Base-by-base conservation (phyloP, 2,888 invertebrate species). In the Athripsodes cinereus region DNA sequence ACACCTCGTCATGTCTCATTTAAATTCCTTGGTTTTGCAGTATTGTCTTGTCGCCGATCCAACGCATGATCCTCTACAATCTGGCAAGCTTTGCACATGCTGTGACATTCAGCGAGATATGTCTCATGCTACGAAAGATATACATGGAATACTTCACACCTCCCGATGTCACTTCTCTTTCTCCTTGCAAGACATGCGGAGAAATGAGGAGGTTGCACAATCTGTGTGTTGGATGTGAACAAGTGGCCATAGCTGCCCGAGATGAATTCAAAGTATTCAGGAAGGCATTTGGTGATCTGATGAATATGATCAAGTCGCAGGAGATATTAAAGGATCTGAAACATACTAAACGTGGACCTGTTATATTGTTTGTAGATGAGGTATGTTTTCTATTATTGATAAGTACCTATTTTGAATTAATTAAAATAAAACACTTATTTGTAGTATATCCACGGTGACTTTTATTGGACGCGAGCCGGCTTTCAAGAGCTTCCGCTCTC, bases 341-440 rank as follows among this genome's bases (percentile, higher is more conserved):
- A 66, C 70, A 71, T 51, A 75, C 78, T 1, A 78, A 74, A 60
- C 72, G 84, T 52, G 76, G 83, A 71, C 83, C 85, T 1, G 76
- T 87, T 50, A 76, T 88, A 65, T 70, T 88, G 61, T 82, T 87
- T 64, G 71, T 87, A n/a, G 87, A 87, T 71, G 86, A 87, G 72
- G 87, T 86, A 71, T 65, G 59, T 40, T 31, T 11, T 31, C 11
- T 31, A 31, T 8, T n/a, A n/a, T n/a, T n/a, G n/a, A n/a, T n/a
- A n/a, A n/a, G n/a, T n/a, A n/a, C n/a, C n/a, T n/a, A n/a, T n/a
- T n/a, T n/a, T 11, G 8, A 31, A 31, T n/a, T n/a, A n/a, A n/a
- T n/a, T n/a, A n/a, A n/a, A n/a, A n/a, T n/a, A n/a, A n/a, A n/a
- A n/a, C n/a, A n/a, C n/a, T n/a, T n/a, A n/a, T n/a, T n/a, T n/a